Percentiles rank a stretch among this genome's conserved stretches.
These are phyloP conservation scores for Athalia rosae DNA, from an alignment of 2,888 invertebrate species.

Conservation along the genomic window DNA sequence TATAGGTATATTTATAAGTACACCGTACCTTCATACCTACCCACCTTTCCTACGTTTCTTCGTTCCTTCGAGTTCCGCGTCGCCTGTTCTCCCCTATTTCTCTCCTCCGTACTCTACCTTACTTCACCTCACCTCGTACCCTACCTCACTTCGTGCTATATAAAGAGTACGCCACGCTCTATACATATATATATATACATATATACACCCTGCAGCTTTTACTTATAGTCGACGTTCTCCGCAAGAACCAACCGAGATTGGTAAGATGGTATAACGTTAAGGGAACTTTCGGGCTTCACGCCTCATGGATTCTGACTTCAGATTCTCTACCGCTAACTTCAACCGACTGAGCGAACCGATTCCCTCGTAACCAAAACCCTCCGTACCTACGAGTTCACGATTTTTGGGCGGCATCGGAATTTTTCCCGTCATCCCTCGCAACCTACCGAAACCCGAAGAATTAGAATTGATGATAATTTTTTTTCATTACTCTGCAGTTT, in stretches of 20 bases:
- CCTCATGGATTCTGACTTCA: constrained; percentile 61
- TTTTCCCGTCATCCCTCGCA: no score
- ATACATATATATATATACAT: no score
- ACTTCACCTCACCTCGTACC: background rate
- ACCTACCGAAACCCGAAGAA: no score
- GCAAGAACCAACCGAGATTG: constrained; percentile 52
- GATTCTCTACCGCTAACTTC: constrained; percentile 64
- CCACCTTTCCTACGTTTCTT: no score
- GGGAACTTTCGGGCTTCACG: constrained; percentile 66
- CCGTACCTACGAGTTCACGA: background rate
- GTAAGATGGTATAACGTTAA: constrained; percentile 69
- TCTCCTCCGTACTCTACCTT: constrained; percentile 19
- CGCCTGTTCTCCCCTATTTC: constrained; percentile 22
- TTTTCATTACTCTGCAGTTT: no score
- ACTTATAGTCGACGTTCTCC: constrained; percentile 32
- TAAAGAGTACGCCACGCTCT: no score
- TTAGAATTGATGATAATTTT: no score
- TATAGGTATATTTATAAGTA: no score
- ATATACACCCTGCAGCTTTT: no score
- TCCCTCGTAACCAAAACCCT: no score
- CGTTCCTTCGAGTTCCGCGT: constrained; percentile 35
- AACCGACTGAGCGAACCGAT: constrained; percentile 16
- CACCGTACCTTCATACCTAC: no score
- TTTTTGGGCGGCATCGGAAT: background rate
- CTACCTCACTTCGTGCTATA: background rate